Base-by-base conservation (phyloP, 2,113 vertebrate species). In the Prolemur simus region DNA sequence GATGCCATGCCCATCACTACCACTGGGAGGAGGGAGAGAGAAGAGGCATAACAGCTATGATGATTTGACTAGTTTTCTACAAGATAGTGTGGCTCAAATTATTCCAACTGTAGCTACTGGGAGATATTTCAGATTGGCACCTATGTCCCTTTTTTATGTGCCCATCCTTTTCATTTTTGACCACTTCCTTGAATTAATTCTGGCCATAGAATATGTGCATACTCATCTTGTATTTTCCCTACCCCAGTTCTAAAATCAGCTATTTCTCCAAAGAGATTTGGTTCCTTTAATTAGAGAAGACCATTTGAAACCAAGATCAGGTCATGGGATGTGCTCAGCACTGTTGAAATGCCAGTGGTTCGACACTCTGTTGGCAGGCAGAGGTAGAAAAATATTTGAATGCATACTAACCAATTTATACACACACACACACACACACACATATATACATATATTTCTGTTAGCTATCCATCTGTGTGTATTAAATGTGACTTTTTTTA, bases 21-120 rank as follows among this genome's bases (percentile, higher is more conserved):
- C 20, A 21, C 12, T 34, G 32, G 7, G 7, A 6, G n/a, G 45
- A 13, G 12, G 29, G 32, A 83, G 0, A 0, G 21, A 69, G 1
- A 20, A n/a, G 29, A 52, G 21, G 8, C 6, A 17, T 47, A 1
- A 32, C 23, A 47, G 0, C 2, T 89, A 11, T 29, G 14, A 9
- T 54, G 8, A 76, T 23, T 54, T 56, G 10, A 76, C 27, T 14
- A 45, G 21, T 5, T 63, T 64, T 63, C 29, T 89, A 27, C 10
- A 64, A 45, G 56, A 83, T 15, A 71, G 9, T 25, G 25, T 74
- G 39, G 39, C 34, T 85, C 83, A 52, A 37, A 49, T 85, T 37
- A 49, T 34, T 68, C 20, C 63, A 5, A n/a, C 1, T 5, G 52
- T 87, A 37, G 12, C 25, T 58, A 58, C 56, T 13, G 42, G 64